These are phyloP conservation scores for Calypte anna DNA, from an alignment of 2,113 vertebrate genomes.

Conservation along the genomic window DNA sequence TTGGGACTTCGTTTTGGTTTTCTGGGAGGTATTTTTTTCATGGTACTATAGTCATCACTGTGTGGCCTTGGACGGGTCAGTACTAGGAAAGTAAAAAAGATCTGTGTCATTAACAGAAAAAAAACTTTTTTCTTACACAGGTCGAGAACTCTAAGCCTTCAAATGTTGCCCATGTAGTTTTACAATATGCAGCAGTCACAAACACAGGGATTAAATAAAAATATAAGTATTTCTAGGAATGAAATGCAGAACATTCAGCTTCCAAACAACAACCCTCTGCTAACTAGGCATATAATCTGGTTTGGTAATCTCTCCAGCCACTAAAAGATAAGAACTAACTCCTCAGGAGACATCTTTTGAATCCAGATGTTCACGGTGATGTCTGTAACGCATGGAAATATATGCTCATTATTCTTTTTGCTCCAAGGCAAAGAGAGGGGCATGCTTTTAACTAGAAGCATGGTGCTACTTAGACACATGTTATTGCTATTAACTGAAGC, in stretches of 20 bases:
- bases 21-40: slow-evolving; percentile 95
- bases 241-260: background rate
- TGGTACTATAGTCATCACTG: slow-evolving; percentile 95
- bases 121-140: background rate
- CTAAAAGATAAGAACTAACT: background rate
- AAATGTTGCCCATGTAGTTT: background rate
- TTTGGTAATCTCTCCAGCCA: background rate
- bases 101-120: slow-evolving; percentile 5
- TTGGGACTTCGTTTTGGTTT: slow-evolving; percentile 95
- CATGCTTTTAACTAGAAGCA: background rate
- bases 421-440: background rate
- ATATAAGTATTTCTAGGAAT: background rate
- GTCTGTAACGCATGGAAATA: background rate
- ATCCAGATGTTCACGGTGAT: background rate
- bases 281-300: background rate
- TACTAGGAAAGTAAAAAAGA: slow-evolving; percentile 68
- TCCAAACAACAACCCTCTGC: background rate
- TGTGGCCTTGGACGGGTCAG: slow-evolving; percentile 90
- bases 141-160: background rate
- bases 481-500: background rate
- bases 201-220: background rate
- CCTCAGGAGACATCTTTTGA: background rate
- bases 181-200: background rate
- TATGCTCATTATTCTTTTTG: background rate
- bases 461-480: background rate